Base-by-base conservation (phyloP, 1,140 invertebrate genomes). In the Drosophila micromelanica region DNA sequence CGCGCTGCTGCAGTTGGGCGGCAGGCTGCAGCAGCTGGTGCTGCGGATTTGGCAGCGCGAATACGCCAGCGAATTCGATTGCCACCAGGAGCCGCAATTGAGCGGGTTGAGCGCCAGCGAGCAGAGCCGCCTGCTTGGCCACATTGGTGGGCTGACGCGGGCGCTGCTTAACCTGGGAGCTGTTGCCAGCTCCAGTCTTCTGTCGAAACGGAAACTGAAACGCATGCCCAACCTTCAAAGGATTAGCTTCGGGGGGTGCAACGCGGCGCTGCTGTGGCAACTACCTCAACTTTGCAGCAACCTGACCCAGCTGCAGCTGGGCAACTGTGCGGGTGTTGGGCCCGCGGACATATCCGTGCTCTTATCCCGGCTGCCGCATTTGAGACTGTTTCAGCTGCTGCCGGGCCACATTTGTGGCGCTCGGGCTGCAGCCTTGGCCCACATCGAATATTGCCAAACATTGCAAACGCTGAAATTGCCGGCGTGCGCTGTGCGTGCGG, bases 401-500 rank as follows among this genome's bases (percentile, higher is more conserved):
- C 72, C 74, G 0, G 56, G 60, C 15, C 11, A 42, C 15, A 15
- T 11, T n/a, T 63, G 52, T 23, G 51, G 17, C 45, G 27, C 57
- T 20, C n/a, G 15, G n/a, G 23, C 38, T 2, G n/a, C 11, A 8
- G 46, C 30, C 60, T 56, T 65, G 57, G 40, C 45, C 38, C 17
- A 45, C 45, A 71, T 78, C 32, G 46, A 70, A 63, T 80, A 68
- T 60, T 43, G 78, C 54, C 57, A 27, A 59, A 52, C 54, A 42
- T 42, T 87, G 73, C 46, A 79, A 13, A 69, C 32, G 1, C 65
- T 87, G 1, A 73, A 73, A 54, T 23, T 87, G 42, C 84, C 84
- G 5, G 85, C 79, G 52, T 82, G 84, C 43, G 60, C 65, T 30
- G 3, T 87, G 37, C 80, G 73, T 9, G 64, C 72, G 40, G 51